Base-by-base conservation (phyloP, 2,113 vertebrate genomes). In the Tautogolabrus adspersus region DNA sequence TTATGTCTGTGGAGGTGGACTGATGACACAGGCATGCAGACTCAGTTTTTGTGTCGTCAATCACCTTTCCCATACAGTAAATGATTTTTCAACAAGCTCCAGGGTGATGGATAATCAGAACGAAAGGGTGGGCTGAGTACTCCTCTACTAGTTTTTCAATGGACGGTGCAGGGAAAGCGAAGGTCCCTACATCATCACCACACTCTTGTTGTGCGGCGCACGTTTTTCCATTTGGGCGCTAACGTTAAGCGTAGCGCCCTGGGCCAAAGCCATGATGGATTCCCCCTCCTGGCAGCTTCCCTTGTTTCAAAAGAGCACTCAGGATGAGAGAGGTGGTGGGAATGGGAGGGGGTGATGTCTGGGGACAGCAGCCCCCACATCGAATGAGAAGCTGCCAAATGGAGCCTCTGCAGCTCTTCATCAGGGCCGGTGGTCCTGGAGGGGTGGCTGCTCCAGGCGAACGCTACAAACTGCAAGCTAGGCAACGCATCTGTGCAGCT, bases 11-110 rank as follows among this genome's bases (percentile, higher is more conserved):
- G 79, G 72, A 85, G 87, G 83, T 66, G 76, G 81, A 88, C 81
- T 83, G 89, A 91, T 86, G 89, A 85, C 77, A 87, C 83, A 49
- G 65, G 69, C 84, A 72, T 55, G 72, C 87, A 70, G 71, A 72
- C 86, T 69, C 47, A 0, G 42, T 85, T 85, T 86, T 73, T 66
- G 64, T 72, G 77, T 92, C 93, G 82, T 93, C 93, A 90, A 88
- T 93, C 93, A 93, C 83, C 80, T 80, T 49, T 66, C 78, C 2
- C 9, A 59, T 91, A 93, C 88, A 87, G 90, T 93, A 90, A 93
- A 93, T 93, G 79, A 93, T 92, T 93, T 91, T 84, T 91, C 89
- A 90, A 91, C 85, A 84, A 79, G 85, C 93, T 84, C 52, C 75
- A 0, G 88, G 89, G 86, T 93, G 89, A 93, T 91, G 79, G 91